phyloP scores from a whole-genome alignment of 2,113 vertebrate species.

The Oreotrochilus melanogaster region DNA sequence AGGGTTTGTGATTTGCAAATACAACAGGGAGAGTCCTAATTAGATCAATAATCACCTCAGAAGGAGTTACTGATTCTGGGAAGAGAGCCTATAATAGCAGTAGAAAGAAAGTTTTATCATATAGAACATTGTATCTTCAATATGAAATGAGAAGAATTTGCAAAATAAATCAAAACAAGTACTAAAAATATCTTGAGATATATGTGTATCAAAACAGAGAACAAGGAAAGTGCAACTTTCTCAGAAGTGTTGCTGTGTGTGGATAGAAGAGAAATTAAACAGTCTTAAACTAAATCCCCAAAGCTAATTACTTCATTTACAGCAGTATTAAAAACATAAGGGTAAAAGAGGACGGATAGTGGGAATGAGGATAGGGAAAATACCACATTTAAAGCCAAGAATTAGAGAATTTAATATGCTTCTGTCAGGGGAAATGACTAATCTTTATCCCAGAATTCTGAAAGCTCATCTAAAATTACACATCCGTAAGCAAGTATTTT shows the following conservation, averaged over 20 bases:
- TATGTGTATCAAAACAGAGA: neutral
- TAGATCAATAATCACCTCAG: neutral
- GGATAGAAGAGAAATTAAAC: neutral
- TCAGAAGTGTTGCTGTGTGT: neutral
- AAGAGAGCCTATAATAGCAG: neutral
- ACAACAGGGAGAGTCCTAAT: neutral
- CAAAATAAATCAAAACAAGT: neutral
- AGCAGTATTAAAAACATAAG: neutral
- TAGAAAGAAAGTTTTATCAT: neutral
- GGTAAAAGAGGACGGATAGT: neutral
- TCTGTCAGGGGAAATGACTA: neutral
- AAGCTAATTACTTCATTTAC: neutral
- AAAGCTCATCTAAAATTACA: slow-evolving; percentile 3
- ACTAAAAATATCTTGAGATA: neutral
- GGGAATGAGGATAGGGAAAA: neutral
- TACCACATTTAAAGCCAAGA: neutral
- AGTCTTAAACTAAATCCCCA: neutral
- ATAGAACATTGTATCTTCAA: neutral
- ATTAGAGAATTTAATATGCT: neutral
- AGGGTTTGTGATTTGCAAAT: neutral
- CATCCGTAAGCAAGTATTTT: slow-evolving; percentile 2
- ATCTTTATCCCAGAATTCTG: slow-evolving; percentile 2
- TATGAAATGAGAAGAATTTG: neutral
- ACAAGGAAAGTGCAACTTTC: neutral
- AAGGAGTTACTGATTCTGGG: neutral